These are phyloP conservation scores for Genyomyrus donnyi DNA, from an alignment of 2,113 vertebrate species.

Conservation along the genomic window DNA sequence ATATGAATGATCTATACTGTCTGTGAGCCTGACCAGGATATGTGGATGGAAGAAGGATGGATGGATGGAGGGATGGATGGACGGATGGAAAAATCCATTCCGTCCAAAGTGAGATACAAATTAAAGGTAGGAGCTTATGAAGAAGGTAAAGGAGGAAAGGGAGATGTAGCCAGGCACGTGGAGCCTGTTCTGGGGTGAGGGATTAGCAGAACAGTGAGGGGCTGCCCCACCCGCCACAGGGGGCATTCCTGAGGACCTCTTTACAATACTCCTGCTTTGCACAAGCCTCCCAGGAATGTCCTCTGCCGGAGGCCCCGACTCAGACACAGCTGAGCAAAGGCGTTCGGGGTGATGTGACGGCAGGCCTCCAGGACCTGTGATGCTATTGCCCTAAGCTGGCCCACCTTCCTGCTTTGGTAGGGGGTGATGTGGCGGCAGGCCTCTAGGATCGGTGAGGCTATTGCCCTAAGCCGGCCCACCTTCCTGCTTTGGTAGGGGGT, in stretches of 20 bases:
- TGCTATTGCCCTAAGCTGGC: too few species aligned
- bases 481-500: not conserved
- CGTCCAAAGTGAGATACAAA: not conserved
- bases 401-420: too few species aligned
- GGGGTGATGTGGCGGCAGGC: not conserved
- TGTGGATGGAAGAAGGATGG: not conserved
- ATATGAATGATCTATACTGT: not conserved
- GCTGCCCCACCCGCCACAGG: not conserved
- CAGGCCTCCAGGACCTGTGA: not conserved
- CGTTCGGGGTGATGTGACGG: not conserved
- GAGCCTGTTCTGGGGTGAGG: not conserved
- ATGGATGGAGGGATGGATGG: not conserved
- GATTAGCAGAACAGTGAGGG: constrained; percentile 10
- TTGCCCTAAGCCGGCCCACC: not conserved
- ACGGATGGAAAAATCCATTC: not conserved
- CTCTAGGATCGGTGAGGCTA: not conserved
- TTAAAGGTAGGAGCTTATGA: not conserved
- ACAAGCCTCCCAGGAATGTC: constrained; percentile 9
- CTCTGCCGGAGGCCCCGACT: not conserved
- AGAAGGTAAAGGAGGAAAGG: not conserved
- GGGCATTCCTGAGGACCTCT: not conserved
- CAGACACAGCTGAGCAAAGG: not conserved
- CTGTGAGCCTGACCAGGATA: not conserved
- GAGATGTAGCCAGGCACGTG: not conserved
- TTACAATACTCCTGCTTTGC: constrained; percentile 3